Conservation (phyloP, 2,113 vertebrate species). For the Thunnus thynnus region DNA sequence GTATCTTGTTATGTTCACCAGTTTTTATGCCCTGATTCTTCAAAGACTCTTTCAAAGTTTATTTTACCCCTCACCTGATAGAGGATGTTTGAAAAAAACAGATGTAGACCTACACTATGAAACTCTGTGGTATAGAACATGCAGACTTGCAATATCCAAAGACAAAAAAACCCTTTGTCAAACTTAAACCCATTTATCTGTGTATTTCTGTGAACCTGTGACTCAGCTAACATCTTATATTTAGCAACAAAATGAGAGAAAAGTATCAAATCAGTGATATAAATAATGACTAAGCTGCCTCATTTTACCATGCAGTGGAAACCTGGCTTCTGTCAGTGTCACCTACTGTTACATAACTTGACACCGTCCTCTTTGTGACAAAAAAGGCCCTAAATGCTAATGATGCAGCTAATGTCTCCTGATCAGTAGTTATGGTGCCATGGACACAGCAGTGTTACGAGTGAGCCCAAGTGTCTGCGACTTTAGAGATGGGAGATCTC, state of each 20-base stretch:
- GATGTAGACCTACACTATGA: background rate
- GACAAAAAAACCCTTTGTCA: background rate
- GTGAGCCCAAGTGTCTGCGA: constrained; percentile 55
- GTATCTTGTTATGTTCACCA: too few species aligned
- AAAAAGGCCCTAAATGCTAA: constrained; percentile 58
- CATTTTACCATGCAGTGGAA: constrained; percentile 40
- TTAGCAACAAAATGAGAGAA: background rate
- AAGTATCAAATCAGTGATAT: background rate
- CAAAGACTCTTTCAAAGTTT: too few species aligned
- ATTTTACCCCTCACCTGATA: too few species aligned
- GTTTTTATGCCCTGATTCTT: too few species aligned
- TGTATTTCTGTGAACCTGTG: background rate
- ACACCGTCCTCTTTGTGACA: constrained; percentile 33
- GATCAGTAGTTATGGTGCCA: constrained; percentile 59
- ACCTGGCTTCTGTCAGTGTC: constrained; percentile 50
- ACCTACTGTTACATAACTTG: constrained; percentile 39
- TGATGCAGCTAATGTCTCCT: constrained; percentile 58
- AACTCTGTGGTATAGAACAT: background rate
- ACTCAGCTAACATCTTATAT: background rate
- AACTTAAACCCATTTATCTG: too few species aligned
- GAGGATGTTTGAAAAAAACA: background rate
- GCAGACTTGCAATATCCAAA: background rate
- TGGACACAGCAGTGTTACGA: constrained; percentile 42
- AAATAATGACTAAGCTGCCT: constrained; percentile 11
- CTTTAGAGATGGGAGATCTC: constrained; percentile 51